A percentile compares a stretch with the other conserved stretches of the same genome.
Evolutionary conservation across 2,113 vertebrate species (phyloP).

Genomic region (Scomber japonicus): DNA sequence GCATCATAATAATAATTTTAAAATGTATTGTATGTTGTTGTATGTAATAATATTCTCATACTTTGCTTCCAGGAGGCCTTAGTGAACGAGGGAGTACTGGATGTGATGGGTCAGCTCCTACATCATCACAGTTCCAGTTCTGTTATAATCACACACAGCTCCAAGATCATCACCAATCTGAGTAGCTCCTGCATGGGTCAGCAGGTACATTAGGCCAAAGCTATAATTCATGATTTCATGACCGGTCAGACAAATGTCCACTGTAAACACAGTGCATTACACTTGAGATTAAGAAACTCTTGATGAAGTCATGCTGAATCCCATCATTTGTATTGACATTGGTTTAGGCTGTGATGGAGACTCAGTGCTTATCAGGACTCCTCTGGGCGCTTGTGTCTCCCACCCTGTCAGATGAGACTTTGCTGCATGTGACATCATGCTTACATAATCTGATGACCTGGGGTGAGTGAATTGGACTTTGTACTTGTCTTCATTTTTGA

Average conservation of each 20-base stretch:
- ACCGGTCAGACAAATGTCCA: background rate
- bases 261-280: background rate
- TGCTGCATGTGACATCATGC: conserved; percentile 59
- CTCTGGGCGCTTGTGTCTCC: conserved; percentile 49
- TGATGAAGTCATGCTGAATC: conserved; percentile 1
- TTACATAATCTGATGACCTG: conserved; percentile 53
- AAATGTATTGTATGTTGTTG: background rate
- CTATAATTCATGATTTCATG: background rate
- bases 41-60: background rate
- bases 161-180: conserved; percentile 81
- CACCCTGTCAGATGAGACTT: conserved; percentile 53
- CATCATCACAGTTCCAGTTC: conserved; percentile 68
- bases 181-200: conserved; percentile 64
- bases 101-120: conserved; percentile 80
- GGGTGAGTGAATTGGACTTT: conserved; percentile 38
- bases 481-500: background rate
- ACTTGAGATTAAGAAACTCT: background rate
- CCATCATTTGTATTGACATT: conserved; percentile 14
- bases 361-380: conserved; percentile 66
- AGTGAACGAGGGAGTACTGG: conserved; percentile 78
- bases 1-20: background rate
- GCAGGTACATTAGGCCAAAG: conserved; percentile 54
- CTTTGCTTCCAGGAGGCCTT: conserved; percentile 79
- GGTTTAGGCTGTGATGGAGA: conserved; percentile 60
- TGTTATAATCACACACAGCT: conserved; percentile 75